Base-by-base conservation (phyloP, 2,113 vertebrate genomes). In the Gavialis gangeticus region DNA sequence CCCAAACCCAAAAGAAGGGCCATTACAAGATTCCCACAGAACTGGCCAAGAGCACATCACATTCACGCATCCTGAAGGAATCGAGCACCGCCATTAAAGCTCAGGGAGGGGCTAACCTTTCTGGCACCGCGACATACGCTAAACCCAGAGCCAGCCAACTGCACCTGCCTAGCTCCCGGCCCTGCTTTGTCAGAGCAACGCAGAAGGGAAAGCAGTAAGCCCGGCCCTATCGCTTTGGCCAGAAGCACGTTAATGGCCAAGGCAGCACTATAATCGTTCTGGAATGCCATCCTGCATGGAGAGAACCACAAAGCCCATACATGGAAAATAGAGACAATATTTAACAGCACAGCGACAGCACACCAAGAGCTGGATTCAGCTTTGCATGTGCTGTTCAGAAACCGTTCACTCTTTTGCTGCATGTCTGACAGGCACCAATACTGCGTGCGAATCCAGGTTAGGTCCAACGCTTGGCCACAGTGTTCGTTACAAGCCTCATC, bases 221-320 rank as follows among this genome's bases (percentile, higher is more conserved):
- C 7, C 19, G 13, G 16, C 64, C 78, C 82, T 18, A 59, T 80
- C 75, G 4, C 55, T 17, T 59, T 55, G 22, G 64, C 34, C 55
- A 24, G 14, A 79, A 73, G 1, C 0, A 89, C 0, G 81, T 80
- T 81, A 89, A 85, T 85, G 87, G 80, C 94, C 87, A 90, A 81
- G 54, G 81, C 16, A 5, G 0, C 34, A 21, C 75, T 73, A 34
- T 13, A 58, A 91, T 46, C 9, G 84, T 84, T 91, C 69, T 90
- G 81, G 80, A 84, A 21, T 24, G 91, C 59, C 69, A 89, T 78
- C 80, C 76, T 77, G 82, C 81, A 83, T 22, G 89, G 57, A 86
- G 91, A 92, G 85, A 58, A 37, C n/a, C 87, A n/a, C n/a, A 94
- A 79, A 55, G 88, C 91, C 94, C 34, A 96, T 97, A 97, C 92